Percentiles rank a stretch among this genome's conserved stretches.
phyloP scores from a whole-genome alignment of 2,113 vertebrate species.

The Aptenodytes patagonicus region DNA sequence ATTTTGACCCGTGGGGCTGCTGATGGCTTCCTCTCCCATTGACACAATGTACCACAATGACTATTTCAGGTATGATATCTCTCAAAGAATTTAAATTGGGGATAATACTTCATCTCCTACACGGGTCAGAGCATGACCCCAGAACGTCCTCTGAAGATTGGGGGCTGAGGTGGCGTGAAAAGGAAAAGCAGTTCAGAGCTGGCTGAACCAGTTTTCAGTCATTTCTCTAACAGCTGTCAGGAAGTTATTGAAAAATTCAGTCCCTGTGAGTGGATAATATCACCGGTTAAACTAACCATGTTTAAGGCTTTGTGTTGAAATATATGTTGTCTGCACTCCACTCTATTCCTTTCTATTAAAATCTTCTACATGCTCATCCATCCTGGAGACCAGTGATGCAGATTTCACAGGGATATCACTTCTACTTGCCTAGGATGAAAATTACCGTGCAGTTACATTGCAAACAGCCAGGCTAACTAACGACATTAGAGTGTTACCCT shows the following conservation, averaged over 20 bases:
- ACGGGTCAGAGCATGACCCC: neutral
- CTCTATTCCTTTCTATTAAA: neutral
- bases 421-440: neutral
- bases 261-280: neutral
- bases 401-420: neutral
- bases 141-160: neutral
- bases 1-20: accelerated
- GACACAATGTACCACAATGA: neutral
- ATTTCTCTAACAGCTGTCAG: neutral
- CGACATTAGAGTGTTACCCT: neutral
- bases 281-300: neutral
- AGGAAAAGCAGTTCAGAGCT: neutral
- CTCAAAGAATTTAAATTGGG: neutral
- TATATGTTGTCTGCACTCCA: neutral
- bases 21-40: neutral
- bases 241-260: neutral
- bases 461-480: neutral
- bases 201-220: neutral
- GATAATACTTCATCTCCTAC: neutral
- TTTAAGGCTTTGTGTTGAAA: neutral
- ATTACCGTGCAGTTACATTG: neutral
- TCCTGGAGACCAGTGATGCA: neutral
- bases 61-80: neutral
- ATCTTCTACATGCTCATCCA: neutral
- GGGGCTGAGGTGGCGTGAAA: neutral